These are phyloP conservation scores for Carassius auratus DNA, from an alignment of 2,113 vertebrate species.

Conservation along the genomic window DNA sequence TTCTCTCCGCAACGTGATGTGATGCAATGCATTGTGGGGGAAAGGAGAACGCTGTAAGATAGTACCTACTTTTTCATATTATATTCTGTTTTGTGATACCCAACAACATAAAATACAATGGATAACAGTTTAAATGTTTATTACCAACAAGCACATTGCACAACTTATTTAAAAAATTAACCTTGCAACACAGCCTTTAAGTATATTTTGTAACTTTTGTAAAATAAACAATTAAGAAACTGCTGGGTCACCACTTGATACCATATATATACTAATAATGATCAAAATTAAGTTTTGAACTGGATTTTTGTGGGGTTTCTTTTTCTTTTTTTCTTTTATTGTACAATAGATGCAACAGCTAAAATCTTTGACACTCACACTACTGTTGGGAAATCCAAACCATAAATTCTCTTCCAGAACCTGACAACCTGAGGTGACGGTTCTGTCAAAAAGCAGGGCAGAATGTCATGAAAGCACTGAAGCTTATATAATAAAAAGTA, in stretches of 20 bases:
- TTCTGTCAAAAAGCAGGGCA: slow-evolving; percentile 35
- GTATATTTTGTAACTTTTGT: not conserved
- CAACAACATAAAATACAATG: too few relatives aligned
- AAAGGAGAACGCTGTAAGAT: too few relatives aligned
- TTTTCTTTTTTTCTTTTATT: not conserved
- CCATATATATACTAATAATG: too few relatives aligned
- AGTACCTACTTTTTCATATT: too few relatives aligned
- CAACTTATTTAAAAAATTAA: too few relatives aligned
- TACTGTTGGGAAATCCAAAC: not conserved
- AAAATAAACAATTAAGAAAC: not conserved
- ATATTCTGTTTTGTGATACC: too few relatives aligned
- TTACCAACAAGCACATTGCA: too few relatives aligned
- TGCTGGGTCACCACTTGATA: not conserved
- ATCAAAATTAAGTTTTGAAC: not conserved
- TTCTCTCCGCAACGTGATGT: too few relatives aligned
- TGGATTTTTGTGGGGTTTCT: not conserved
- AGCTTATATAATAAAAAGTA: slow-evolving; percentile 24
- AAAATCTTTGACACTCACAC: not conserved
- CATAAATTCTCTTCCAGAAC: slow-evolving; percentile 19
- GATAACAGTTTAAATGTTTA: too few relatives aligned
- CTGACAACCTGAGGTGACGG: slow-evolving; percentile 28
- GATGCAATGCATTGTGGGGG: too few relatives aligned
- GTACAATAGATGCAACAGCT: not conserved
- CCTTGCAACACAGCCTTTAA: not conserved
- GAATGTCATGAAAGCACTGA: slow-evolving; percentile 28